Evolutionary conservation across 2,797 vertebrate species (phyloP), one percentile per base, ranked within the genome.

Genomic region (Semotilus atromaculatus): DNA sequence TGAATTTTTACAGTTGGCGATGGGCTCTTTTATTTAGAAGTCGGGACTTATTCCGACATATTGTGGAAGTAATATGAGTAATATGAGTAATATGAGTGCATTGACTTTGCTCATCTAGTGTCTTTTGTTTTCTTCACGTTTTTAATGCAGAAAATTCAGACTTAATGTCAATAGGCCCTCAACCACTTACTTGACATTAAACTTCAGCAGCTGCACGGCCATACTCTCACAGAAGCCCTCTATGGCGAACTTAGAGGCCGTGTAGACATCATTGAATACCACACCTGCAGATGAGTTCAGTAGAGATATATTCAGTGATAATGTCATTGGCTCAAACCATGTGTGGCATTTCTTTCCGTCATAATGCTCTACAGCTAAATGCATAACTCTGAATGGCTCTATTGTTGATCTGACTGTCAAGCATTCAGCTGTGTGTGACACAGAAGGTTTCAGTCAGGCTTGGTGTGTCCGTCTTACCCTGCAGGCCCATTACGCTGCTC

Each of bases 191-290:
- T 95, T 95, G 89, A 98, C 90, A 87, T 97, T 96, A 93, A 98
- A 99, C 90, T 96, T 97, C 80, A 96, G 94, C 80, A 98, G 93
- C 45, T 99, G 98, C 87, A 99, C 95, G 0, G 97, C 97, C 90
- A 99, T 91, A 74, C 97, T 97, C 94, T 99, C 98, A 31, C 97
- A 98, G 93, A 99, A 98, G 0, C 97, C 98, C 90, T 99, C 98
- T 89, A 98, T 94, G 43, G 97, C 97, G 34, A 99, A 99, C 92
- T 98, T 99, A 81, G 98, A 99, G 90, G 97, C 97, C 0, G 97
- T 95, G 16, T 99, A 98, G 91, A 97, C 91, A 0, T 98, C 98
- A 0, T 98, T 99, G 91, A 99, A 99, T 74, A 97, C 89, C 38
- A 98, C 93, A 29, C 97, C 98, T 99, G 89, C 38, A 82, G 14